Conservation (phyloP, 2,888 invertebrate genomes). For the Orthosia gracilis region DNA sequence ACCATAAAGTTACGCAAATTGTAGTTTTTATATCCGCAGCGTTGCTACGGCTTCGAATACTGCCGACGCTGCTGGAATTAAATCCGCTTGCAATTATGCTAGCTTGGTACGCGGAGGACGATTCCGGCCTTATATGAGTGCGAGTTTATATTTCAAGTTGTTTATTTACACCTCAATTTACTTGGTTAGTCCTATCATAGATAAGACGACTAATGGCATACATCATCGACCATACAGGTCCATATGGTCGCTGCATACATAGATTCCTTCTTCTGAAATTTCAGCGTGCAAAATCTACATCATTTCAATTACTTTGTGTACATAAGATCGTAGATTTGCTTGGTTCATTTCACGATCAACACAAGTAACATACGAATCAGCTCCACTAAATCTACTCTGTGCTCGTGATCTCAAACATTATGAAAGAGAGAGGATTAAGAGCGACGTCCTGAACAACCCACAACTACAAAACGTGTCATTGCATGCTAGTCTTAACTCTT, state of each 20-base stretch:
- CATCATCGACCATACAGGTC: too few species aligned
- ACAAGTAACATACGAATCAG: background rate
- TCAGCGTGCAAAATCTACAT: background rate
- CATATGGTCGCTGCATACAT: too few species aligned
- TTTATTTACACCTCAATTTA: background rate
- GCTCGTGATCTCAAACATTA: background rate
- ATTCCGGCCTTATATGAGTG: constrained; percentile 19
- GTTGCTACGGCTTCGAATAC: constrained; percentile 46
- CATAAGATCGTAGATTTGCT: background rate
- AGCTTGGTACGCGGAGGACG: constrained; percentile 40
- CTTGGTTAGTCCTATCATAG: background rate
- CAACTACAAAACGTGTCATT: constrained; percentile 20
- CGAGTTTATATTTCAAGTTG: background rate
- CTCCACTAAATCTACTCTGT: background rate
- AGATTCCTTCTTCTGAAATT: background rate
- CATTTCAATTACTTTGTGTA: background rate
- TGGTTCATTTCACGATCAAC: background rate
- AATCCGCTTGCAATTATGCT: constrained; percentile 62
- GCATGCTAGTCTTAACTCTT: constrained; percentile 23
- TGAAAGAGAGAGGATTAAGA: constrained; percentile 1
- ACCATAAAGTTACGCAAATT: constrained; percentile 51
- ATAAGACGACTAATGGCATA: background rate
- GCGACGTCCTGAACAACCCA: background rate
- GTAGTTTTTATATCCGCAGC: constrained; percentile 50
- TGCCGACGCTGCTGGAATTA: constrained; percentile 49